Base-by-base conservation (phyloP, 2,797 vertebrate species). In the Nothura maculosa region DNA sequence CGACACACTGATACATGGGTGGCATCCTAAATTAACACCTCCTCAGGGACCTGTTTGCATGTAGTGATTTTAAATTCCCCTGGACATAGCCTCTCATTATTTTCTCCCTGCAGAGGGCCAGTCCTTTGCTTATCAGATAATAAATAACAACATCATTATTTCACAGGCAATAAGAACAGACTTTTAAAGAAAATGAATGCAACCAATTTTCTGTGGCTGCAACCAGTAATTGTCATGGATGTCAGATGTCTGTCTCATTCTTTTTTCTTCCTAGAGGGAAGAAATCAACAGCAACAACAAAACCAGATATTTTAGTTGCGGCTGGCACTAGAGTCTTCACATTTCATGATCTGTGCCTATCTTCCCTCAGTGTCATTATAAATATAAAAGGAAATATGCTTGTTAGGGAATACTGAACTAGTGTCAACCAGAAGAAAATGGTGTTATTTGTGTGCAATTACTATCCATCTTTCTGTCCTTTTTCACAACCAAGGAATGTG, bases 201-300 rank as follows among this genome's bases (percentile, higher is more conserved):
- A 74, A 64, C 4, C 15, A 48, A 85, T 64, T 28, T 64, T 6
- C 25, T 81, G 21, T 34, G 50, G 30, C 34, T 75, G 42, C 4
- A 90, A 32, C 36, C 57, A 58, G 8, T 24, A 75, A 68, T 75
- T 92, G 30, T 55, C 63, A 34, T 36, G 40, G 28, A 5, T 67
- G 30, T 52, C 13, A 79, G 14, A 32, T 12, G 19, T 27, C 19
- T 78, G 5, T 69, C 75, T 94, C 34, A 50, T 79, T 50, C 14
- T 58, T 57, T 50, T 57, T 57, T 82, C 10, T 68, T 85, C 14
- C 25, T 77, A n/a, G 20, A 83, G 32, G 21, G 27, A 27, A 90
- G 81, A 92, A 92, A 45, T 54, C 58, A 94, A 63, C 8, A 87
- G 30, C 18, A 88, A 36, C n/a, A 79, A 84, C 10, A 91, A 83